Conservation (phyloP, 1,140 invertebrate genomes). For the Linepithema humile region DNA sequence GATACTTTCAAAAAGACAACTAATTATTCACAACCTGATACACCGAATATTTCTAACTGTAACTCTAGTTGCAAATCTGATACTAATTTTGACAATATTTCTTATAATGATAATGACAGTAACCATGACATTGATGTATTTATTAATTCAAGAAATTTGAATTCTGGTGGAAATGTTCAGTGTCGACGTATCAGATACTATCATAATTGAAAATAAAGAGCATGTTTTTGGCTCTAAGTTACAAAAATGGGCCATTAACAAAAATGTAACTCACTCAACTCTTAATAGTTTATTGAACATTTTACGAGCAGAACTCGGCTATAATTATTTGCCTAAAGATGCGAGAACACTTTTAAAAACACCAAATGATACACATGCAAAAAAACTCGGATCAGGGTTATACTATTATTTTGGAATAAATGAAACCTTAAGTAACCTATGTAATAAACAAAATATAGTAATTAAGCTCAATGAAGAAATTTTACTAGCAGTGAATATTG, state of each 20-base stretch:
- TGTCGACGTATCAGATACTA: background rate
- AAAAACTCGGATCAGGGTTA: background rate
- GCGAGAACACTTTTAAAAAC: no score
- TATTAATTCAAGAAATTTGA: background rate
- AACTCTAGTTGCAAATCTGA: background rate
- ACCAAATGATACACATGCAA: background rate
- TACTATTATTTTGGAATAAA: slow-evolving; percentile 17
- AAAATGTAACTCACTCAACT: background rate
- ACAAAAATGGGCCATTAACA: background rate
- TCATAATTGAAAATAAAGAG: background rate
- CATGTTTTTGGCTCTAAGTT: background rate
- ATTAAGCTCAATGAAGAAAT: background rate
- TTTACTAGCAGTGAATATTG: slow-evolving; percentile 14
- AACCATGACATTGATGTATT: background rate
- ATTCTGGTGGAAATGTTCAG: background rate
- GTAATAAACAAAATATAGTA: background rate
- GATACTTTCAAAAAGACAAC: background rate
- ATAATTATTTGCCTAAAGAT: no score
- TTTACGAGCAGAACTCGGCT: background rate
- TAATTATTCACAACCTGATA: background rate
- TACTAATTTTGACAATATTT: slow-evolving; percentile 6
- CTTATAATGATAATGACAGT: slow-evolving; percentile 1
- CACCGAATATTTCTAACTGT: background rate
- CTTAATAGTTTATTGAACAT: slow-evolving; percentile 10
- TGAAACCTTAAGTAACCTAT: background rate